Evolutionary conservation across 37 sponge, comb jelly and placozoan genomes (phyloP).

Genomic region (Cladorhizidae sp.): DNA sequence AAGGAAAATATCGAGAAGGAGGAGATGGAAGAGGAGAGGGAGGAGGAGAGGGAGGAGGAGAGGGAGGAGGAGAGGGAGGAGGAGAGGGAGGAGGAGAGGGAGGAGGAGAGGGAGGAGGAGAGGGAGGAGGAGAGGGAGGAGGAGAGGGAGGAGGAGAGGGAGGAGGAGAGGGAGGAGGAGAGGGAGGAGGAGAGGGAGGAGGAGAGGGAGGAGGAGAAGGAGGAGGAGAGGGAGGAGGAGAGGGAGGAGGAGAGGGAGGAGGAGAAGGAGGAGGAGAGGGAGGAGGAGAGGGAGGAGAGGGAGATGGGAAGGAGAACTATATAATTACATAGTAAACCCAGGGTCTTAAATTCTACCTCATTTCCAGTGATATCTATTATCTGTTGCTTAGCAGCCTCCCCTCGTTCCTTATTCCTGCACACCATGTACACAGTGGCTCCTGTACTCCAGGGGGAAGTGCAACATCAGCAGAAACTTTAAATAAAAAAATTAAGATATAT

Average conservation of each 20-base stretch:
- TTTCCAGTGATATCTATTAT: slow-evolving; percentile 66
- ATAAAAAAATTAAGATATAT: neutral
- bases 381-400: slow-evolving; percentile 70
- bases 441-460: neutral
- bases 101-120: neutral
- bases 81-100: neutral
- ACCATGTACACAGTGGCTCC: slow-evolving; percentile 95
- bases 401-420: slow-evolving; percentile 77
- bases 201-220: neutral
- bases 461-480: neutral
- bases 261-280: neutral
- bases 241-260: neutral
- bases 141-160: neutral
- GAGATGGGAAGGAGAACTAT: too few species aligned
- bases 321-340: too few species aligned
- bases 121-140: neutral
- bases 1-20: neutral
- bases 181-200: neutral
- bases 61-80: neutral
- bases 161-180: neutral
- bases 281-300: neutral
- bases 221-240: neutral
- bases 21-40: neutral
- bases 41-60: neutral
- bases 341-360: too few species aligned